These are phyloP conservation scores for Cricetomys ansorgei DNA, from an alignment of 2,113 vertebrate species.

Conservation along the genomic window DNA sequence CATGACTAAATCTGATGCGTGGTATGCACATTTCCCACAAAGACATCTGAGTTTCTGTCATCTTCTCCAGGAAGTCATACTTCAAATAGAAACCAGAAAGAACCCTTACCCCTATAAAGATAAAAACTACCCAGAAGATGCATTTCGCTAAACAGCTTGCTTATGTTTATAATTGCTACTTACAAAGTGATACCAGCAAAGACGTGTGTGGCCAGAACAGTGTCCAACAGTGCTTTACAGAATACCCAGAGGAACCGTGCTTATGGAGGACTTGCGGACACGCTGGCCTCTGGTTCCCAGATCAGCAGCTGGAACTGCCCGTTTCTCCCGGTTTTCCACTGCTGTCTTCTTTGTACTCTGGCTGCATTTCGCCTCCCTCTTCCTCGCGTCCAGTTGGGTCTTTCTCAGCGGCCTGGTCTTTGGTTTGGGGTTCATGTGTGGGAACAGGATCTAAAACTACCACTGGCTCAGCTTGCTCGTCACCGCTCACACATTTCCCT, in stretches of 20 bases:
- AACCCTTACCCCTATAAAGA: slow-evolving; percentile 74
- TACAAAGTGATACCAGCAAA: slow-evolving; percentile 80
- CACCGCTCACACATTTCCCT: slow-evolving; percentile 70
- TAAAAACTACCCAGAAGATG: slow-evolving; percentile 65
- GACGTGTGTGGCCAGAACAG: slow-evolving; percentile 52
- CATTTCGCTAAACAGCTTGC: slow-evolving; percentile 75
- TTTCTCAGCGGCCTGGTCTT: slow-evolving; percentile 79
- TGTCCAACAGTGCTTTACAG: slow-evolving; percentile 57
- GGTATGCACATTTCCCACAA: slow-evolving; percentile 56
- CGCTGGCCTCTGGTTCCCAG: slow-evolving; percentile 56
- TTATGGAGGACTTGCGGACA: slow-evolving; percentile 58
- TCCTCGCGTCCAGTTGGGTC: slow-evolving; percentile 50
- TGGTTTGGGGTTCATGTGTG: slow-evolving; percentile 75
- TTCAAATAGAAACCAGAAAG: slow-evolving; percentile 61
- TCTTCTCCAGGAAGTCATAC: slow-evolving; percentile 72
- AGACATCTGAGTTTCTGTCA: slow-evolving; percentile 50
- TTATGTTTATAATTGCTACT: slow-evolving; percentile 78
- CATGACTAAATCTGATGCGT: slow-evolving; percentile 23
- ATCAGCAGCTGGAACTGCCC: slow-evolving; percentile 88
- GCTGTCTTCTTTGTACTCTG: slow-evolving; percentile 69
- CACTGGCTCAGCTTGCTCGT: slow-evolving; percentile 79
- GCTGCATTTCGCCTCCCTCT: slow-evolving; percentile 71
- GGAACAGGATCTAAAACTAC: slow-evolving; percentile 86
- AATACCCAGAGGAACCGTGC: slow-evolving; percentile 66
- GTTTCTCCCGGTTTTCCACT: slow-evolving; percentile 79